Conservation (phyloP, 1,140 invertebrate species). For the Nasonia vitripennis region DNA sequence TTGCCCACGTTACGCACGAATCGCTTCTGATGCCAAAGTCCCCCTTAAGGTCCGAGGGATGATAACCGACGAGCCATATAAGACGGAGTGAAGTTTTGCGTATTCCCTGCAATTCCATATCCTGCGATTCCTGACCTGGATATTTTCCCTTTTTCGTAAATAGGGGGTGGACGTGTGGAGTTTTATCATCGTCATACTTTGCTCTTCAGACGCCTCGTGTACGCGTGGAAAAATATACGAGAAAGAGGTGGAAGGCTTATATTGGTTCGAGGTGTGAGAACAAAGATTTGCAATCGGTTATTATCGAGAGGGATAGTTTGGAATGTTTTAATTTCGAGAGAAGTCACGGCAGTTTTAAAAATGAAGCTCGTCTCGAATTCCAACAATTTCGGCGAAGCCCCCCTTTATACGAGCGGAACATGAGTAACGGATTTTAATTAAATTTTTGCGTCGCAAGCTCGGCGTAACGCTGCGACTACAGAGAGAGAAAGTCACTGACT, state of each 20-base stretch:
- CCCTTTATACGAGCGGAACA: background rate
- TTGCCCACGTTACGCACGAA: slow-evolving; percentile 15
- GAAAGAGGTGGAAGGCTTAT: too few relatives aligned
- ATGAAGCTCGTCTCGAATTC: background rate
- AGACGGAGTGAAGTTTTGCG: slow-evolving; percentile 18
- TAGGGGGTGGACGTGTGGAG: background rate
- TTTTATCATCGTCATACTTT: background rate
- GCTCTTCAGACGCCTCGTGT: too few relatives aligned
- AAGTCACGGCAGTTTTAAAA: too few relatives aligned
- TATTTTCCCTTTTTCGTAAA: background rate
- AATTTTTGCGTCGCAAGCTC: background rate
- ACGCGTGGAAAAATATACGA: too few relatives aligned
- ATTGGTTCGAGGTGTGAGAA: too few relatives aligned
- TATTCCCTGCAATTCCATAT: background rate
- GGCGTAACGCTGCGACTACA: background rate
- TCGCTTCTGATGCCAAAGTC: background rate
- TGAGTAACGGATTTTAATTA: background rate
- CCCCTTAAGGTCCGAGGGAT: background rate
- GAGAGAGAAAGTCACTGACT: background rate
- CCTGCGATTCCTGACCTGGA: background rate
- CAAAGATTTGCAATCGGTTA: too few relatives aligned
- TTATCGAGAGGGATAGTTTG: too few relatives aligned
- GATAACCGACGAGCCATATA: background rate
- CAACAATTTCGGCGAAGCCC: background rate
- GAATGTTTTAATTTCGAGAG: background rate